Percentiles rank a stretch among this genome's conserved stretches.
Evolutionary conservation across 2,888 invertebrate species (phyloP).

Genomic region (Dryocosmus kuriphilus): DNA sequence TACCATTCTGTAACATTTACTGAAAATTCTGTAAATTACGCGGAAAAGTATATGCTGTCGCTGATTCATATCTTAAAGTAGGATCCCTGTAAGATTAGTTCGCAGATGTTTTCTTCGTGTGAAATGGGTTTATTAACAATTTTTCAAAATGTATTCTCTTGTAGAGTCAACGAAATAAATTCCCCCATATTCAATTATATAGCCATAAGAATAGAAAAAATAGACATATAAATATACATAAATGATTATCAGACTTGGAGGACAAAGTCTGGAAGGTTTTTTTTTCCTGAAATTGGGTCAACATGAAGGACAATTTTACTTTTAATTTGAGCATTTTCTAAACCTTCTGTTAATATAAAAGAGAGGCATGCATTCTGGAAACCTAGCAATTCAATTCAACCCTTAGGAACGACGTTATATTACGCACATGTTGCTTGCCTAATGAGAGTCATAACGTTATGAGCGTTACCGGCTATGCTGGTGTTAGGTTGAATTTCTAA

Average conservation of each 20-base stretch:
- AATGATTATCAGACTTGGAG: not conserved
- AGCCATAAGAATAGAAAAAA: too few relatives aligned
- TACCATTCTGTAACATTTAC: too few relatives aligned
- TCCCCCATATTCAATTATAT: not conserved
- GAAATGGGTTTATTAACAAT: too few relatives aligned
- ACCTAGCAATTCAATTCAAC: not conserved
- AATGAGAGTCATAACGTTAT: constrained; percentile 7
- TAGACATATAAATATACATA: not conserved
- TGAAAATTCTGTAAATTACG: too few relatives aligned
- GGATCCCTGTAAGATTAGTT: too few relatives aligned
- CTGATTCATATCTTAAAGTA: too few relatives aligned
- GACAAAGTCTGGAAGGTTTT: not conserved
- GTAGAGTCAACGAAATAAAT: not conserved
- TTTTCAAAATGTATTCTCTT: not conserved
- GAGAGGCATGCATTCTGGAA: too few relatives aligned
- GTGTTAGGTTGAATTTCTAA: constrained; percentile 14
- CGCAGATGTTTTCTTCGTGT: too few relatives aligned
- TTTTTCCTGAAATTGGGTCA: not conserved
- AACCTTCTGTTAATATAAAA: not conserved
- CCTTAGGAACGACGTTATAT: not conserved
- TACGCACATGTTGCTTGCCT: constrained; percentile 28
- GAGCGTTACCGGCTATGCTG: not conserved
- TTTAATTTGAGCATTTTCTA: not conserved
- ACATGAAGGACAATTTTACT: not conserved
- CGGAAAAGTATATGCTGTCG: too few relatives aligned